Percentiles rank a stretch among this genome's conserved stretches.
phyloP scores from a whole-genome alignment of 2,113 vertebrate genomes.

The Typhlomys cinereus region DNA sequence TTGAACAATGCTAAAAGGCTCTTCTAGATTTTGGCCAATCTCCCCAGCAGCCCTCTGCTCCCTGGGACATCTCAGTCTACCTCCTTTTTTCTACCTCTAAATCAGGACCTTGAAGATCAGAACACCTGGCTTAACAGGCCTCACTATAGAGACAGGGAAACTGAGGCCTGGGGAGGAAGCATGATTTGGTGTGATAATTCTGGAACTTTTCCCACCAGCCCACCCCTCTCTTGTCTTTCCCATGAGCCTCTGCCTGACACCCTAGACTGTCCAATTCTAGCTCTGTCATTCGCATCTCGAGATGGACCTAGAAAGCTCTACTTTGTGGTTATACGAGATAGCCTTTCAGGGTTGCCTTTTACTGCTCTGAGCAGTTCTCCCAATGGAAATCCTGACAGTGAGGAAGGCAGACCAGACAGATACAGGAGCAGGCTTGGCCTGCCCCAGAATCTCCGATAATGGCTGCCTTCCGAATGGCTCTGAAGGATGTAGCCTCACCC shows the following conservation, averaged over 20 bases:
- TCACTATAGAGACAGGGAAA: neutral
- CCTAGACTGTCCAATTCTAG: neutral
- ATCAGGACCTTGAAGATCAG: conserved; percentile 1
- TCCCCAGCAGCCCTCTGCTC: neutral
- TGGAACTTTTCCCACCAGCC: neutral
- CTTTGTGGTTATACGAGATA: neutral
- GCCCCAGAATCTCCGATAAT: neutral
- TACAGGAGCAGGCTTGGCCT: neutral
- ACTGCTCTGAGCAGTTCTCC: neutral
- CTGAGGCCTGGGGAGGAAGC: neutral
- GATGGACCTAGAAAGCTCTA: neutral
- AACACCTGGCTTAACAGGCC: neutral
- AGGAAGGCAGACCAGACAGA: neutral
- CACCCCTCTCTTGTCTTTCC: neutral
- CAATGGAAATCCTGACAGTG: neutral
- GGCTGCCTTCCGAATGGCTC: neutral
- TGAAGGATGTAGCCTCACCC: neutral
- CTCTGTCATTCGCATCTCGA: conserved; percentile 32
- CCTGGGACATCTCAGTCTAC: neutral
- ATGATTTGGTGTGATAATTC: neutral
- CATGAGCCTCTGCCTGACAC: neutral
- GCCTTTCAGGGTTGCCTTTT: neutral
- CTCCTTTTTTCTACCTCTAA: conserved; percentile 47
- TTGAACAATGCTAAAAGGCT: neutral
- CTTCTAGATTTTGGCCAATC: neutral